Evolutionary conservation across 2,888 invertebrate species (phyloP).

Genomic region (Trichopria drosophilae): DNA sequence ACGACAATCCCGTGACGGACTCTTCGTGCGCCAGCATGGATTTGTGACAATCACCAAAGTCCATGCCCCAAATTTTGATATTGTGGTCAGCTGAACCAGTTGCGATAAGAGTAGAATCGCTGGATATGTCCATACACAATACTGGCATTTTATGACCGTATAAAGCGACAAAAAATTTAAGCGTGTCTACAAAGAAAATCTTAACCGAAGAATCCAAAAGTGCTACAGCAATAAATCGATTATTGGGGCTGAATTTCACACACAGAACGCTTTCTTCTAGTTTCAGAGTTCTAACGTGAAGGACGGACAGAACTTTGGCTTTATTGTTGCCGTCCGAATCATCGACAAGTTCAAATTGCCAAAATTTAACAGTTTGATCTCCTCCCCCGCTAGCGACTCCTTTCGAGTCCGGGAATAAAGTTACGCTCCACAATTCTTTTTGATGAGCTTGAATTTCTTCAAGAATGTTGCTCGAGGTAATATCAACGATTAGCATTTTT

Average conservation of each 20-base stretch:
- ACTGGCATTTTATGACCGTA: conserved; percentile 97
- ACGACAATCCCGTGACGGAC: conserved; percentile 85
- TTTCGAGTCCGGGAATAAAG: conserved; percentile 68
- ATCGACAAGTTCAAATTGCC: conserved; percentile 88
- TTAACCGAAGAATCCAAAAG: conserved; percentile 92
- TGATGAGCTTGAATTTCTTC: conserved; percentile 84
- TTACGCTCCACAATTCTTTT: conserved; percentile 78
- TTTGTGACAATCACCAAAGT: conserved; percentile 97
- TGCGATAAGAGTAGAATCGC: conserved; percentile 81
- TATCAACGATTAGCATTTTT: conserved; percentile 78
- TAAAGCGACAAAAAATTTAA: conserved; percentile 92
- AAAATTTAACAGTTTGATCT: conserved; percentile 89
- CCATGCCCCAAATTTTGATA: conserved; percentile 97
- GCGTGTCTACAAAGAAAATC: conserved; percentile 90
- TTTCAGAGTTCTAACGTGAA: conserved; percentile 81
- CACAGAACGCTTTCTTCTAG: conserved; percentile 86
- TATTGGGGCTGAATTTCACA: conserved; percentile 81
- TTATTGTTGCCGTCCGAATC: conserved; percentile 67
- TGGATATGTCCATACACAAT: conserved; percentile 88
- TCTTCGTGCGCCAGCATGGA: conserved; percentile 97
- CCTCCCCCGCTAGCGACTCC: conserved; percentile 85
- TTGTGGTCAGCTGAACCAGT: conserved; percentile 96
- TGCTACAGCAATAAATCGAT: conserved; percentile 85
- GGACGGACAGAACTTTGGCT: conserved; percentile 72
- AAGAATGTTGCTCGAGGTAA: conserved; percentile 77